Evolutionary conservation across 2,797 vertebrate genomes (phyloP), one percentile per base, ranked within the genome.

Genomic region (Oreochromis grahami): DNA sequence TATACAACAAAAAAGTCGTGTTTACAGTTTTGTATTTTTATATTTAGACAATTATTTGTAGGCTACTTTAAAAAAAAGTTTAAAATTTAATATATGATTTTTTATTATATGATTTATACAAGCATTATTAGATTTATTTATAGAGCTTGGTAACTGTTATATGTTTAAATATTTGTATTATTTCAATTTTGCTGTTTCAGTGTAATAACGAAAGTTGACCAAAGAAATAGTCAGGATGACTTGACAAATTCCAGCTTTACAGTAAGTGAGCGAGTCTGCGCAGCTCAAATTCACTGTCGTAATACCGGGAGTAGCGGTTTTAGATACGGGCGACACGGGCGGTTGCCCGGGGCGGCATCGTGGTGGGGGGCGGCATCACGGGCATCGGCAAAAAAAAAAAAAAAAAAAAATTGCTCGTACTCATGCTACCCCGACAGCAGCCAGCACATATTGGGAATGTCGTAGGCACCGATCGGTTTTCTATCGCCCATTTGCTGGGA

Each of bases 211-310:
- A 72, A 17, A 26, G 41, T 11, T 43, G 13, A 21, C 8, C 8
- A 26, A 7, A 70, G 38, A 70, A 45, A 72, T 9, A 84, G 91
- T 94, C 92, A 95, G 68, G 81, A 82, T 95, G 95, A 95, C 93
- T 93, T 82, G 90, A 87, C 95, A 95, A 36, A 85, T 91, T 94
- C 32, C 24, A 11, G 43, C 5, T 88, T 88, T 90, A 93, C 91
- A 82, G 91, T 92, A 92, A 87, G 85, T 3, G 52, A 88, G 72
- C 2, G 38, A 78, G 26, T 78, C 15, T 10, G 53, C 65, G 82
- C 80, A 58, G 21, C 24, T 41, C 21, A 24, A 19, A 8, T 38
- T 68, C 38, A 68, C 63, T 68, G 13, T 38, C 60, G 14, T 36
- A 63, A n/a, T 63, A n/a, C 36, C 38, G 63, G 38, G n/a, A 70